These are phyloP conservation scores for Amphipyra berbera DNA, from an alignment of 2,888 invertebrate species.

Conservation along the genomic window DNA sequence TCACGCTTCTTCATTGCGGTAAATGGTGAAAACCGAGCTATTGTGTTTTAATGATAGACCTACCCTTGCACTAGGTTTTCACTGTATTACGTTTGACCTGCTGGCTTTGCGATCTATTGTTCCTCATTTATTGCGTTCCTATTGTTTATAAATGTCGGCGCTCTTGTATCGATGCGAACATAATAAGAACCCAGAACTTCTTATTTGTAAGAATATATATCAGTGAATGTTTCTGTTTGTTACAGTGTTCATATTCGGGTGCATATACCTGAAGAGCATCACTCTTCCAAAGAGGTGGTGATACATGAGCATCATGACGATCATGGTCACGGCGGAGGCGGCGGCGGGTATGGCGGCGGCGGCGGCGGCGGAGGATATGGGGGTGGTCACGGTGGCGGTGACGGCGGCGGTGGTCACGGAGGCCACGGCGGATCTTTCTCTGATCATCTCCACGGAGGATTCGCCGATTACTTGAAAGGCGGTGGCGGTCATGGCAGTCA, in stretches of 20 bases:
- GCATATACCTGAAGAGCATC: constrained; percentile 87
- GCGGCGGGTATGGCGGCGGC: constrained; percentile 47
- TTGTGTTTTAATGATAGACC: constrained; percentile 77
- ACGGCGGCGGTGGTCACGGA: constrained; percentile 64
- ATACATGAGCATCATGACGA: constrained; percentile 81
- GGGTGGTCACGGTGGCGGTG: constrained; percentile 64
- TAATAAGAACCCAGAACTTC: constrained; percentile 12
- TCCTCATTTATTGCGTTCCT: constrained; percentile 47
- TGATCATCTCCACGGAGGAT: constrained; percentile 76
- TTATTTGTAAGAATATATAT: constrained; percentile 22
- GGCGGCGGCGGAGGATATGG: constrained; percentile 44
- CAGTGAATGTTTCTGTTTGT: constrained; percentile 61
- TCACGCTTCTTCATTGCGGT: constrained; percentile 84
- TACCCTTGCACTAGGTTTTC: constrained; percentile 76
- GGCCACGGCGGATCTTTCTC: constrained; percentile 67
- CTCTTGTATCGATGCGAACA: constrained; percentile 49
- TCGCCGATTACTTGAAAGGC: constrained; percentile 72
- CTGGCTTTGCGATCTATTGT: constrained; percentile 75
- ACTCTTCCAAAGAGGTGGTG: constrained; percentile 84
- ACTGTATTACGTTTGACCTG: constrained; percentile 72
- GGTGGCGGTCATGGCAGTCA: constrained; percentile 56
- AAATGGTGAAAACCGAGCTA: constrained; percentile 84
- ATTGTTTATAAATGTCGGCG: constrained; percentile 37
- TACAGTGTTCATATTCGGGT: constrained; percentile 90
- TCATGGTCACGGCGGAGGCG: constrained; percentile 71